A percentile compares a stretch with the other conserved stretches of the same genome.
These are phyloP conservation scores for Plebejus melissa DNA, from an alignment of 2,888 invertebrate species.

Conservation along the genomic window DNA sequence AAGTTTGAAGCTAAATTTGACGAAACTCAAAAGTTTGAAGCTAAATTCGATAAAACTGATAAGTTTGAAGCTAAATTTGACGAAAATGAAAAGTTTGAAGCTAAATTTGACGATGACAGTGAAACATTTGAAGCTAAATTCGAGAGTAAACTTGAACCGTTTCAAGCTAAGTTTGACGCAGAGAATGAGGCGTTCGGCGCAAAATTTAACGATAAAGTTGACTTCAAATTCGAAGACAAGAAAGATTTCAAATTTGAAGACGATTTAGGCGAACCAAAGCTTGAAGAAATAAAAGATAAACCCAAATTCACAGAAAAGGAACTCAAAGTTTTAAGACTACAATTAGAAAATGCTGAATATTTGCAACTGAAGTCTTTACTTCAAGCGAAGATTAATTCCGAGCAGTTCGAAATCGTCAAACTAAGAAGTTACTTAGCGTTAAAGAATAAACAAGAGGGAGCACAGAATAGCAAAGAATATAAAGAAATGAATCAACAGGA, in stretches of 20 bases:
- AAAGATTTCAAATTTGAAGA: constrained; percentile 51
- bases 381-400: constrained; percentile 84
- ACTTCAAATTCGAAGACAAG: constrained; percentile 25
- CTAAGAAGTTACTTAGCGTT: constrained; percentile 77
- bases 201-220: background rate
- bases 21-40: constrained; percentile 38
- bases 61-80: constrained; percentile 44
- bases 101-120: background rate
- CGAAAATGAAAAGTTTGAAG: constrained; percentile 35
- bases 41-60: constrained; percentile 39
- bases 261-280: constrained; percentile 41
- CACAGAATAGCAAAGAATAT: constrained; percentile 52
- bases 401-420: constrained; percentile 85
- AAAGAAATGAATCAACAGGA: constrained; percentile 59
- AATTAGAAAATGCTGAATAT: constrained; percentile 83
- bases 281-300: constrained; percentile 53
- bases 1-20: constrained; percentile 48
- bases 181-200: background rate
- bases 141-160: background rate
- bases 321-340: constrained; percentile 76
- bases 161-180: background rate
- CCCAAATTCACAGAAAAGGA: constrained; percentile 80
- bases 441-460: constrained; percentile 68
- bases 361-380: constrained; percentile 83
- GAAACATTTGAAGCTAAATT: background rate